phyloP scores from a whole-genome alignment of 2,113 vertebrate species.

The Monarcha castaneiventris region DNA sequence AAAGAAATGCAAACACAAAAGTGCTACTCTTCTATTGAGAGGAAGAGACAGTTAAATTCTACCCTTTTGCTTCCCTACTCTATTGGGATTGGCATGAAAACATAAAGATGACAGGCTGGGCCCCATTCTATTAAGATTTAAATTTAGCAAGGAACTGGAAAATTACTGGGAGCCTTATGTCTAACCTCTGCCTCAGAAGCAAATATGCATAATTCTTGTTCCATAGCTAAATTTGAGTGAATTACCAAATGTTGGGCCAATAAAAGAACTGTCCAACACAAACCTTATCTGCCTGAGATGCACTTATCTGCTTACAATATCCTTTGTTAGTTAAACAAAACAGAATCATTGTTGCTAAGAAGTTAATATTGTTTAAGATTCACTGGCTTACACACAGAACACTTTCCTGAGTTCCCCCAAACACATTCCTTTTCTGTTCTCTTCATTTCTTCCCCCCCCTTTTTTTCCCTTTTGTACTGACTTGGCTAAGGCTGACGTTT shows the following conservation, averaged over 20 bases:
- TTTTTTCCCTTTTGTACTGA: not conserved
- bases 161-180: conserved; percentile 11
- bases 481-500: not conserved
- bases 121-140: conserved; percentile 49
- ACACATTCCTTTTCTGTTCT: not conserved
- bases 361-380: conserved; percentile 59
- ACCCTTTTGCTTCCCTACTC: conserved; percentile 7
- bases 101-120: conserved; percentile 25
- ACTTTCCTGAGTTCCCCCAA: conserved; percentile 1
- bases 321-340: conserved; percentile 64
- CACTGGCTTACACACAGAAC: conserved; percentile 3
- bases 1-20: conserved; percentile 30
- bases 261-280: conserved; percentile 34
- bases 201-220: conserved; percentile 29
- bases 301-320: conserved; percentile 53
- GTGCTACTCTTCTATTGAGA: conserved; percentile 15
- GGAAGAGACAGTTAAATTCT: conserved; percentile 35
- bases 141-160: conserved; percentile 53
- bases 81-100: conserved; percentile 21
- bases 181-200: conserved; percentile 9
- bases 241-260: conserved; percentile 29
- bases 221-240: conserved; percentile 36
- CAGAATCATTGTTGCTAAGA: conserved; percentile 63
- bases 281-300: conserved; percentile 40
- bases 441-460: not conserved